Base-by-base conservation (phyloP, 2,888 invertebrate species). In the Melanargia galathea region DNA sequence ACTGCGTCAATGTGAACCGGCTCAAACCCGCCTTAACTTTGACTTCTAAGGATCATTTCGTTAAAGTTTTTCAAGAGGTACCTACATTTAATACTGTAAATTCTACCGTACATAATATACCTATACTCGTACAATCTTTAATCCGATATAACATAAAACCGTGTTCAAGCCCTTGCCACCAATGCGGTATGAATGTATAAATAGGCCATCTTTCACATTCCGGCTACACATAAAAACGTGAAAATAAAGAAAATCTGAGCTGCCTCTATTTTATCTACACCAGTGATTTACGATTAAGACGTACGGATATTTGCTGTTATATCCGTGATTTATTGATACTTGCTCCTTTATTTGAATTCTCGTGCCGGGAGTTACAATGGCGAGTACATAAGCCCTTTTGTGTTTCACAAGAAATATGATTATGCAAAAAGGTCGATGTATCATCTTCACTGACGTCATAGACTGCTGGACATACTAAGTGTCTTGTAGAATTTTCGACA, bases 171-270 rank as follows among this genome's bases (percentile, higher is more conserved):
- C 48, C 48, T 40, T 55, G 24, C n/a, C 40, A 38, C 46, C 58
- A 58, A 48, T 58, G 58, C 24, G 58, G 22, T 22, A 58, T 58
- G 82, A 80, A 82, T 84, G 84, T 84, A 87, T 89, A 88, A 88
- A 87, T 85, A 88, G 84, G 78, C 83, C 84, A 87, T 88, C 81
- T 70, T 78, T 83, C 82, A 83, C 78, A 79, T 78, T 78, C 76
- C 76, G 79, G 76, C 79, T 83, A 80, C 80, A 76, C 77, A 84
- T 84, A 86, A 86, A 87, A 88, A 83, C 75, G 80, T 73, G 79
- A 79, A 84, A 84, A 86, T 84, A 86, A 80, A 80, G 77, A 73
- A 76, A 80, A 81, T 76, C 75, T 75, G 72, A 78, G 73, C 77
- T 73, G 71, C 73, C 72, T 74, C 75, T 76, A 75, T 82, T 82